Evolutionary conservation across 2,797 vertebrate genomes (phyloP), one percentile per base, ranked within the genome.

Genomic region (Sitta carolinensis): DNA sequence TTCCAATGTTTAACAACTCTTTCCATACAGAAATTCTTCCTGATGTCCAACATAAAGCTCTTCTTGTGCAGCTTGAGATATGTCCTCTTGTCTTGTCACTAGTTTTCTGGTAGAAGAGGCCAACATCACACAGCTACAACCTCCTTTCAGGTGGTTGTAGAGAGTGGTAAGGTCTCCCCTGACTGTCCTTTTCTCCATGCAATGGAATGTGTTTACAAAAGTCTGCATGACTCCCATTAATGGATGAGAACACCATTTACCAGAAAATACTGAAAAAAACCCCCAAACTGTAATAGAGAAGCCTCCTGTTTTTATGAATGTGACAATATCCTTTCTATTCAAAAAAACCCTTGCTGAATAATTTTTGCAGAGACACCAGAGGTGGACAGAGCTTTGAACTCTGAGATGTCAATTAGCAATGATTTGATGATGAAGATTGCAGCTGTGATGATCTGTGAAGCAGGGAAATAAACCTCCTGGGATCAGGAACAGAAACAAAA

Each of bases 391-490:
- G 16, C 29, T 95, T 84, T 91, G 64, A 83, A 68, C 45, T 74
- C 52, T 38, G 51, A 47, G 36, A n/a, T 13, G 19, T 34, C 0
- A 0, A 15, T 78, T 64, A 93, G 50, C 70, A 70, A 8, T 11
- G 13, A 21, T 80, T 89, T 92, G 89, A 84, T 62, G 83, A 89
- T 0, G 2, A 90, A 82, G 57, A 8, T 42, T 64, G 29, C 27
- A 80, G 25, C 54, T 84, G 50, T 48, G 61, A 47, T 68, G 54
- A 15, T 77, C 34, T 84, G 68, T 74, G 78, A 93, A 76, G 36
- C 57, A 75, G 21, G 26, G 29, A 87, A 90, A 87, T 36, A 92
- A 94, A 79, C 26, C 17, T 64, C 48, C 34, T 77, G 42, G 8
- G 27, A 67, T 72, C 30, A 87, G 25, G 23, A 70, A 79, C 13